Conservation (phyloP, 2,888 invertebrate genomes). For the Chaitophorus viminalis region DNA sequence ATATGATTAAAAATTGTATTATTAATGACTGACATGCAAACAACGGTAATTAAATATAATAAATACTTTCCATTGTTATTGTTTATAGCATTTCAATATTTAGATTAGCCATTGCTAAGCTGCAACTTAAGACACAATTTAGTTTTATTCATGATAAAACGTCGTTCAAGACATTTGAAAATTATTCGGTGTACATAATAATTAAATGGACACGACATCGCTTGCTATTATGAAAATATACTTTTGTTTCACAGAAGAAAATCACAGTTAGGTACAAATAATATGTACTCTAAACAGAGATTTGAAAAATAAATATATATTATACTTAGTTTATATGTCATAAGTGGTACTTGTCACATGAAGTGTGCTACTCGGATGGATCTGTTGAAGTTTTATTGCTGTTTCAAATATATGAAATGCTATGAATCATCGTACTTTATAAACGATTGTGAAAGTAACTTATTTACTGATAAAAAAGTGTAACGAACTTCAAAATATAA, state of each 20-base stretch:
- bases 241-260: background rate
- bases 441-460: background rate
- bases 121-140: no score
- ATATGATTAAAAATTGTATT: no score
- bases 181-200: no score
- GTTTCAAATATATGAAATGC: background rate
- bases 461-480: background rate
- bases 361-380: background rate
- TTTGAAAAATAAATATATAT: background rate
- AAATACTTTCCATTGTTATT: no score
- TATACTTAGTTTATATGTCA: background rate
- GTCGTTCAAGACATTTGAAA: no score
- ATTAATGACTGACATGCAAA: no score
- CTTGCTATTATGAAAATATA: background rate
- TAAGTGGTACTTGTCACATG: background rate
- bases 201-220: no score
- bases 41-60: no score
- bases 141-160: no score
- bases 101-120: no score
- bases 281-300: background rate
- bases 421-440: background rate
- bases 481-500: background rate
- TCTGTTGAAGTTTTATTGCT: constrained; percentile 1
- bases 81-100: no score
- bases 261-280: background rate